These are phyloP conservation scores for Pyrrhosoma nymphula DNA, from an alignment of 2,888 invertebrate genomes.

Conservation along the genomic window DNA sequence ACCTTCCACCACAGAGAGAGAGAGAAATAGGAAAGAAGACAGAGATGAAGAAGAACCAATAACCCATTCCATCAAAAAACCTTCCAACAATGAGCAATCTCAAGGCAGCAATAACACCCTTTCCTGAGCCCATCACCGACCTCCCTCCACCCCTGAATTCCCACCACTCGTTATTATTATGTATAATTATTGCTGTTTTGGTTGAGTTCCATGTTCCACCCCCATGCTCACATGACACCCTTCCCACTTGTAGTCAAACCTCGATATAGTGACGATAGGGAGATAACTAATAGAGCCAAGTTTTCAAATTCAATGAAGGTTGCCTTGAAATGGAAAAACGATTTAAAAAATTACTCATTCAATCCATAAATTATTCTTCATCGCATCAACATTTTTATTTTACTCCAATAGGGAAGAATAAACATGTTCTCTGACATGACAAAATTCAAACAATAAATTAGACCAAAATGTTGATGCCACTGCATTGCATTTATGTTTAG, in stretches of 20 bases:
- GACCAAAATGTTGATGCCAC: too few relatives aligned
- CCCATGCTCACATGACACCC: neutral
- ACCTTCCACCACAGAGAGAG: neutral
- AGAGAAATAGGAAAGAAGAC: neutral
- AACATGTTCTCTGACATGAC: too few relatives aligned
- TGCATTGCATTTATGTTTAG: too few relatives aligned
- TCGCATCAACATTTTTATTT: too few relatives aligned
- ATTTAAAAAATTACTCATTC: too few relatives aligned
- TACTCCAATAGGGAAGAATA: too few relatives aligned
- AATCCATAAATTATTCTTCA: too few relatives aligned
- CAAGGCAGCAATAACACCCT: too few relatives aligned
- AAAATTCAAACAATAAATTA: too few relatives aligned
- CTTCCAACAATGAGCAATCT: too few relatives aligned
- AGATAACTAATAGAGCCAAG: neutral
- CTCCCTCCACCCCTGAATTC: neutral
- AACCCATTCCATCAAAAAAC: neutral
- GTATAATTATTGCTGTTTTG: neutral
- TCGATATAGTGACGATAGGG: neutral
- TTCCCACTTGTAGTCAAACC: neutral
- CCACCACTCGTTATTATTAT: neutral
- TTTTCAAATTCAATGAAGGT: too few relatives aligned
- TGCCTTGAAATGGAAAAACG: too few relatives aligned
- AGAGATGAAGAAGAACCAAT: neutral
- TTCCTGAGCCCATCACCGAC: neutral
- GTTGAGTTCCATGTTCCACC: neutral